Percentiles rank a stretch among this genome's conserved stretches.
Conservation (phyloP, 2,797 vertebrate species). For the Pogoniulus pusillus region DNA sequence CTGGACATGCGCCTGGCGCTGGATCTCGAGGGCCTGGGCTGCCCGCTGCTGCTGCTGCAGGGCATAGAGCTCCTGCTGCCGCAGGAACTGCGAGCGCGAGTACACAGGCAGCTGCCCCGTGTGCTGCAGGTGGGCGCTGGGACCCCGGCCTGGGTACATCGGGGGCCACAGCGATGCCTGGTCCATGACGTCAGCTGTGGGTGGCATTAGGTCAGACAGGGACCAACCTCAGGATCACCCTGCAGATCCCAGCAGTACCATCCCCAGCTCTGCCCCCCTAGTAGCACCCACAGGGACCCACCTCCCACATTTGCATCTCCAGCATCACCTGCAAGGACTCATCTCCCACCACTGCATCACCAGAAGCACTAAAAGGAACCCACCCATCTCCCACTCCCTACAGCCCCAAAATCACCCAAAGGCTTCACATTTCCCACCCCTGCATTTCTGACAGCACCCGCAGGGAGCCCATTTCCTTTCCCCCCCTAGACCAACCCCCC, state of each 20-base stretch:
- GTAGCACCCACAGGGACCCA: neutral
- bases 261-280: accelerated
- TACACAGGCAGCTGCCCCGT: slow-evolving; percentile 87
- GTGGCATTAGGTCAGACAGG: accelerated
- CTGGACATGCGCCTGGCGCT: slow-evolving; percentile 39
- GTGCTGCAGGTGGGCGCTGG: slow-evolving; percentile 93
- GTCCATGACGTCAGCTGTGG: slow-evolving; percentile 92
- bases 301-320: accelerated
- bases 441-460: neutral
- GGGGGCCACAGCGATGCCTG: slow-evolving; percentile 95
- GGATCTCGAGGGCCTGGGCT: neutral
- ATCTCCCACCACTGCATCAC: neutral
- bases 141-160: slow-evolving; percentile 91
- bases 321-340: neutral
- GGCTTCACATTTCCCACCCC: neutral
- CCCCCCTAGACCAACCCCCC: too few species aligned
- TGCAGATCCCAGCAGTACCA: neutral
- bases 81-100: slow-evolving; percentile 92
- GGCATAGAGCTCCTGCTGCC: slow-evolving; percentile 94
- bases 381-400: too few species aligned
- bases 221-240: neutral
- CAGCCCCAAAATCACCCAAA: neutral
- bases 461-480: neutral
- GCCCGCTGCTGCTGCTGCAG: slow-evolving; percentile 89
- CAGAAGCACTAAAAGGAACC: neutral